Percentiles rank a stretch among this genome's conserved stretches.
These are phyloP conservation scores for Onychostoma macrolepis DNA, from an alignment of 2,113 vertebrate species.

Conservation along the genomic window DNA sequence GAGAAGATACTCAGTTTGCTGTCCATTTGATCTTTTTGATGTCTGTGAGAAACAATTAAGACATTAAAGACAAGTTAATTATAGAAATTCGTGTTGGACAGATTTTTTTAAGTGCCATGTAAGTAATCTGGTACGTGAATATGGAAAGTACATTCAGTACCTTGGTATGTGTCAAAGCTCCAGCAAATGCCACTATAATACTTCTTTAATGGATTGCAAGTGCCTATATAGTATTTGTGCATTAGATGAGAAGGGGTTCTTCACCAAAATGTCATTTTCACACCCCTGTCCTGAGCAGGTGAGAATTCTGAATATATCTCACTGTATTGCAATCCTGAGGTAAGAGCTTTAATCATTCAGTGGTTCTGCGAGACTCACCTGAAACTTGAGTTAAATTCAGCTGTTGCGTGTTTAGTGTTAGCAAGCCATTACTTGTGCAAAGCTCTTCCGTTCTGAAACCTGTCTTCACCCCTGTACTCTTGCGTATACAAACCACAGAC, in stretches of 20 bases:
- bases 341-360: background rate
- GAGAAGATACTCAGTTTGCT: background rate
- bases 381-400: background rate
- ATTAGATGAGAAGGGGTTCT: background rate
- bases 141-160: background rate
- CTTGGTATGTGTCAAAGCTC: background rate
- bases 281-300: background rate
- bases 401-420: background rate
- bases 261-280: background rate
- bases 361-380: conserved; percentile 23
- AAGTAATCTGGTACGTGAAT: background rate
- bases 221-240: background rate
- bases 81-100: background rate
- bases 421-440: conserved; percentile 14
- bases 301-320: background rate
- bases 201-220: background rate
- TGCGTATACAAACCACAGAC: conserved; percentile 33
- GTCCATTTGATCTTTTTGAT: background rate
- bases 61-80: too few species aligned
- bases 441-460: conserved; percentile 45
- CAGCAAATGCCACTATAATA: background rate
- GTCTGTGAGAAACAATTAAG: background rate
- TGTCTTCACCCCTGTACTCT: conserved; percentile 21
- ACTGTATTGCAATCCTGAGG: background rate
- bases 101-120: background rate